Evolutionary conservation across 2,797 vertebrate genomes (phyloP).

Genomic region (Ispidina picta): DNA sequence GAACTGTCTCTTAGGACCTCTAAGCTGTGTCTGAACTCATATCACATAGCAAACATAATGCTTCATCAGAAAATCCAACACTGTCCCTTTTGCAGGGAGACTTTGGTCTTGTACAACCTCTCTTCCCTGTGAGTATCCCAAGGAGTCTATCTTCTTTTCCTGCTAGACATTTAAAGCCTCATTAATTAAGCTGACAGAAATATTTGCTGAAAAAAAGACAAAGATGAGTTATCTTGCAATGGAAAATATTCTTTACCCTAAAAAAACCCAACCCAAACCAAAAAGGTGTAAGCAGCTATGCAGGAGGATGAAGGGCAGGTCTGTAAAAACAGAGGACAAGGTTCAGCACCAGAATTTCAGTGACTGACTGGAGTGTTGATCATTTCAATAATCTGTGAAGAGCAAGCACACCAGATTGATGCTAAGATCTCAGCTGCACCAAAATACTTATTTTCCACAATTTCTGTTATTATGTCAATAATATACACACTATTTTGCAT

Average conservation of each 20-base stretch:
- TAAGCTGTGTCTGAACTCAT: background rate
- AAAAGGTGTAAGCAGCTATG: background rate
- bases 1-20: background rate
- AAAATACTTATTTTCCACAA: background rate
- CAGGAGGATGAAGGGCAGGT: background rate
- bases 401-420: background rate
- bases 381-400: background rate
- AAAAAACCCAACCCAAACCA: background rate
- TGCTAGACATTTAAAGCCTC: background rate
- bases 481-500: background rate
- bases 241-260: background rate
- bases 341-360: background rate
- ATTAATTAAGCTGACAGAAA: background rate
- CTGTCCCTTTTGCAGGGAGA: background rate
- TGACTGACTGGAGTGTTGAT: background rate
- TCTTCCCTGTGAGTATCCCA: background rate
- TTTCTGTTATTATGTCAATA: background rate
- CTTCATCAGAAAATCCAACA: background rate
- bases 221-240: background rate
- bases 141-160: background rate
- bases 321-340: background rate
- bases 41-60: background rate
- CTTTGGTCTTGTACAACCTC: background rate
- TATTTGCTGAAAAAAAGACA: background rate
- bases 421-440: background rate